Percentiles rank a stretch among this genome's conserved stretches.
phyloP scores from a whole-genome alignment of 1,140 invertebrate genomes.

The Heliconius melpomene region DNA sequence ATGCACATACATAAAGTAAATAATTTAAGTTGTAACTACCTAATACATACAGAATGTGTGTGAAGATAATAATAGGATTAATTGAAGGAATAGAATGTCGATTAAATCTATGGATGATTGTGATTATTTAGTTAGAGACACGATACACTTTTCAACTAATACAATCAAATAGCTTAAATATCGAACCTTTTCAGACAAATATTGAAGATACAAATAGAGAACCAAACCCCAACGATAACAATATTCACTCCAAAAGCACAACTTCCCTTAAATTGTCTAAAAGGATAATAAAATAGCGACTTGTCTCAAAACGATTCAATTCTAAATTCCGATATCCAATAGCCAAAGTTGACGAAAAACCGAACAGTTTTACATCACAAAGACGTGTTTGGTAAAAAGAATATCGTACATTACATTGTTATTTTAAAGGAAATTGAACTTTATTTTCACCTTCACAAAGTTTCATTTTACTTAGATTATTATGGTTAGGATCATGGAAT shows the following conservation, averaged over 20 bases:
- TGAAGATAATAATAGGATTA: no score
- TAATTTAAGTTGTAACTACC: no score
- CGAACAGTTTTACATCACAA: conserved; percentile 44
- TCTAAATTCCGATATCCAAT: conserved; percentile 36
- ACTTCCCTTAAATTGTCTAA: conserved; percentile 11
- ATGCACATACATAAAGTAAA: no score
- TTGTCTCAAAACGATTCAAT: conserved; percentile 33
- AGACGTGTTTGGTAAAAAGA: conserved; percentile 43
- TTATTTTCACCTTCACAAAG: background rate
- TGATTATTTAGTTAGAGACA: no score
- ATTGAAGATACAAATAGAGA: background rate
- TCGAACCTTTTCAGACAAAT: background rate
- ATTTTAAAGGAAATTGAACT: conserved; percentile 10
- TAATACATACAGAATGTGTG: no score
- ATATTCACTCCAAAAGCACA: background rate
- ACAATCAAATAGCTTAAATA: background rate
- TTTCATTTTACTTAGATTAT: background rate
- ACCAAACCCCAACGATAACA: background rate
- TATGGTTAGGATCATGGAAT: background rate
- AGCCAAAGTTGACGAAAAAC: conserved; percentile 38
- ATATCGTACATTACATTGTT: conserved; percentile 10
- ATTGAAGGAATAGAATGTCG: no score
- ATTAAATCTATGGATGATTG: no score
- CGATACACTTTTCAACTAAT: no score
- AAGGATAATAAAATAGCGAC: conserved; percentile 27